phyloP scores from a whole-genome alignment of 1,140 invertebrate species.

The Drosophila littoralis region DNA sequence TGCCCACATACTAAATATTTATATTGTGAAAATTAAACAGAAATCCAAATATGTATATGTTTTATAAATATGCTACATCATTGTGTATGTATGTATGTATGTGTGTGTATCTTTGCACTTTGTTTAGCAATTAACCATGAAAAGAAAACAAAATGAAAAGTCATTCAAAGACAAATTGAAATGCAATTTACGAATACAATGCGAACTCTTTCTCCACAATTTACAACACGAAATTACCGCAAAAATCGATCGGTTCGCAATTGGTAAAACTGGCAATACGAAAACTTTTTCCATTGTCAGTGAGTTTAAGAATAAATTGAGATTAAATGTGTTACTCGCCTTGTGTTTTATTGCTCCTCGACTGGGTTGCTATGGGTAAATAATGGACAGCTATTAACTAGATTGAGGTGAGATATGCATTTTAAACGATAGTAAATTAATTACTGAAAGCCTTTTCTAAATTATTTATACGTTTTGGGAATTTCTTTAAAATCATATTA shows the following conservation, averaged over 20 bases:
- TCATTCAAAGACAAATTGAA: conserved; percentile 19
- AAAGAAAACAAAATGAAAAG: conserved; percentile 14
- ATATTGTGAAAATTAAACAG: not conserved
- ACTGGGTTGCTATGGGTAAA: not conserved
- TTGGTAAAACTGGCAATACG: conserved; percentile 48
- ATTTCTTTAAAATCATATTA: too few species aligned
- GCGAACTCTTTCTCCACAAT: conserved; percentile 32
- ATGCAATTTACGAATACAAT: conserved; percentile 37
- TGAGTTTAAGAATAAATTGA: conserved; percentile 52
- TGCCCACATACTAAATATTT: not conserved
- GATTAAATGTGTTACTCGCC: conserved; percentile 39
- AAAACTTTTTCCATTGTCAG: conserved; percentile 60
- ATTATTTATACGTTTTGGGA: too few species aligned
- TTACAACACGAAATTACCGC: conserved; percentile 49
- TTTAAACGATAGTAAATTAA: too few species aligned
- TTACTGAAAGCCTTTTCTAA: too few species aligned
- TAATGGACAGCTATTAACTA: not conserved
- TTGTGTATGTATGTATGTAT: conserved; percentile 8
- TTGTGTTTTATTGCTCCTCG: conserved; percentile 5
- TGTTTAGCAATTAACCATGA: conserved; percentile 45
- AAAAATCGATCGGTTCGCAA: conserved; percentile 59
- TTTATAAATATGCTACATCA: conserved; percentile 35
- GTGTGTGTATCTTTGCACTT: conserved; percentile 35
- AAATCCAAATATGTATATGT: conserved; percentile 15
- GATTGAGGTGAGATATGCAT: too few species aligned